phyloP scores from a whole-genome alignment of 2,113 vertebrate genomes.

The Sprattus sprattus region DNA sequence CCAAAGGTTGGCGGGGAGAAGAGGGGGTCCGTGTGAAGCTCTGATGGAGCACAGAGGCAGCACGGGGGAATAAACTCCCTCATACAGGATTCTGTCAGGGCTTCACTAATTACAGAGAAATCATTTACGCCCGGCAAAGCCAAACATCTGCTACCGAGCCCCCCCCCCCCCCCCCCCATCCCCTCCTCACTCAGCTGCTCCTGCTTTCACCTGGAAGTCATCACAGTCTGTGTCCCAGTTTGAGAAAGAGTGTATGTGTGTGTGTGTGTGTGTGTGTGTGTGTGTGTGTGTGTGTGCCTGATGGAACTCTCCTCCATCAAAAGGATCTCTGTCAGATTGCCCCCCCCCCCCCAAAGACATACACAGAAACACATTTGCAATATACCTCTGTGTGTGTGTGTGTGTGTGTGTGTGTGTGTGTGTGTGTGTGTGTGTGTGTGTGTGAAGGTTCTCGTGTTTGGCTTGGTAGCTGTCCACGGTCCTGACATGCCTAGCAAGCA shows the following conservation, averaged over 20 bases:
- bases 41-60: not conserved
- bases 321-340: not conserved
- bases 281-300: not conserved
- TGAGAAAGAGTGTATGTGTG: not conserved
- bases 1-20: slow-evolving; percentile 32
- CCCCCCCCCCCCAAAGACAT: not conserved
- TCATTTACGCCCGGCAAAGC: slow-evolving; percentile 16
- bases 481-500: not conserved
- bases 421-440: too few relatives aligned
- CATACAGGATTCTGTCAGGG: slow-evolving; percentile 5
- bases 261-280: not conserved
- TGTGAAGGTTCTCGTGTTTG: not conserved
- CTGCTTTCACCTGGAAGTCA: slow-evolving; percentile 17
- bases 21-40: not conserved
- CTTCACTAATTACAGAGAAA: slow-evolving; percentile 20
- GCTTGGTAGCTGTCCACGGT: not conserved
- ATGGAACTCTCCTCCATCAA: not conserved
- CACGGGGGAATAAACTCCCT: slow-evolving; percentile 16
- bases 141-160: not conserved
- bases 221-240: not conserved
- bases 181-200: slow-evolving; percentile 11
- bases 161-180: not conserved
- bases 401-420: too few relatives aligned
- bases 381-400: not conserved
- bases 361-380: not conserved